phyloP scores from a whole-genome alignment of 2,888 invertebrate genomes.

The Parapristionchus giblindavisi region DNA sequence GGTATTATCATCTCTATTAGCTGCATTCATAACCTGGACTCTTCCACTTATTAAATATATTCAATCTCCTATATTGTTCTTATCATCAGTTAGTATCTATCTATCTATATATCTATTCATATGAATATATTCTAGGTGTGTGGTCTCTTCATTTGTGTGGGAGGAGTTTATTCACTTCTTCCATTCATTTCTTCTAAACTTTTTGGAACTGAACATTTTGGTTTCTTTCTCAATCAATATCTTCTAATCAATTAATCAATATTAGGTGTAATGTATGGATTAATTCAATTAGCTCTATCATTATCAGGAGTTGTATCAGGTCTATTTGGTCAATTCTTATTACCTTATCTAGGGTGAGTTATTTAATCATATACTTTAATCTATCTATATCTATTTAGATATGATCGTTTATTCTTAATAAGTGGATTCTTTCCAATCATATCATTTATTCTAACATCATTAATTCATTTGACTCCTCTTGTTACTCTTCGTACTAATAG shows the following conservation, averaged over 20 bases:
- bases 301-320: conserved; percentile 63
- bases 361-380: neutral
- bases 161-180: conserved; percentile 64
- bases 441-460: conserved; percentile 56
- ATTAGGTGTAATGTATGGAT: conserved; percentile 60
- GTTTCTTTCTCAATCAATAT: neutral
- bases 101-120: neutral
- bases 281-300: conserved; percentile 59
- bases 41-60: conserved; percentile 55
- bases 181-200: conserved; percentile 62
- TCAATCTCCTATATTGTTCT: conserved; percentile 48
- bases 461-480: conserved; percentile 49
- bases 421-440: conserved; percentile 43
- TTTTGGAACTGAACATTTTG: conserved; percentile 65
- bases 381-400: conserved; percentile 48
- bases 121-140: conserved; percentile 52
- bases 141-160: conserved; percentile 61
- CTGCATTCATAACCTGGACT: conserved; percentile 58
- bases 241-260: too few species aligned
- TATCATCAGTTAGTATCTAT: conserved; percentile 41
- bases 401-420: conserved; percentile 57
- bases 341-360: conserved; percentile 29
- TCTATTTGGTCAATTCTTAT: conserved; percentile 52
- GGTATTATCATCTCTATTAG: conserved; percentile 60
- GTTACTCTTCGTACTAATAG: conserved; percentile 16